These are phyloP conservation scores for Saccopteryx leptura DNA, from an alignment of 2,113 vertebrate genomes.

Conservation along the genomic window DNA sequence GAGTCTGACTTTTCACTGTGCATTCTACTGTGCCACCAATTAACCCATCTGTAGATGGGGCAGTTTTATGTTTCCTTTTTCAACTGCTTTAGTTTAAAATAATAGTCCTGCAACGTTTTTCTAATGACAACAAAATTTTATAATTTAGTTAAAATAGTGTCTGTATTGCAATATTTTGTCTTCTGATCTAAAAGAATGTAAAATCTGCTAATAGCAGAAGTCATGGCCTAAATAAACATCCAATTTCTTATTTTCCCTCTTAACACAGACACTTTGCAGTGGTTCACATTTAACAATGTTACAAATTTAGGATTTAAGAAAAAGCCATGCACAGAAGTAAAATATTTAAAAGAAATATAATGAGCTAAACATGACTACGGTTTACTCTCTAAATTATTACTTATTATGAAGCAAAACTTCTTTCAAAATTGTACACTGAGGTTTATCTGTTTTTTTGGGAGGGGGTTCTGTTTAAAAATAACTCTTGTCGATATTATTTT, in stretches of 20 bases:
- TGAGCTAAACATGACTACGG: conserved; percentile 17
- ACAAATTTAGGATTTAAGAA: conserved; percentile 55
- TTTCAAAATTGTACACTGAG: conserved; percentile 74
- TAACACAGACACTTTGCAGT: background rate
- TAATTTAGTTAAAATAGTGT: conserved; percentile 35
- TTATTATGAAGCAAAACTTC: conserved; percentile 56
- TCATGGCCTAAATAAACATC: background rate
- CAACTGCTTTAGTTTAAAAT: conserved; percentile 37
- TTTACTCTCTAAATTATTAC: conserved; percentile 52
- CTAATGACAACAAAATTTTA: conserved; percentile 40
- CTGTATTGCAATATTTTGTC: background rate
- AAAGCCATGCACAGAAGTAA: conserved; percentile 62
- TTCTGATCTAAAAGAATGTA: conserved; percentile 1
- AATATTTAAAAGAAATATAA: conserved; percentile 62
- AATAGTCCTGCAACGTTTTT: conserved; percentile 44
- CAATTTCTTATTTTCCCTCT: conserved; percentile 51
- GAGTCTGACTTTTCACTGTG: conserved; percentile 40
- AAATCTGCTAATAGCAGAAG: conserved; percentile 6
- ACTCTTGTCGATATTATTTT: conserved; percentile 6
- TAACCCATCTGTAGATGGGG: background rate
- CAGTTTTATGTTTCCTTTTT: conserved; percentile 48
- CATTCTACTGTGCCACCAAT: background rate
- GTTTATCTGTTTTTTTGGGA: conserved; percentile 37
- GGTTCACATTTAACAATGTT: conserved; percentile 28
- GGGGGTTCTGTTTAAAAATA: conserved; percentile 66